Percentiles rank a stretch among this genome's conserved stretches.
phyloP scores from a whole-genome alignment of 1,140 invertebrate genomes.

The Drosophila hydei region DNA sequence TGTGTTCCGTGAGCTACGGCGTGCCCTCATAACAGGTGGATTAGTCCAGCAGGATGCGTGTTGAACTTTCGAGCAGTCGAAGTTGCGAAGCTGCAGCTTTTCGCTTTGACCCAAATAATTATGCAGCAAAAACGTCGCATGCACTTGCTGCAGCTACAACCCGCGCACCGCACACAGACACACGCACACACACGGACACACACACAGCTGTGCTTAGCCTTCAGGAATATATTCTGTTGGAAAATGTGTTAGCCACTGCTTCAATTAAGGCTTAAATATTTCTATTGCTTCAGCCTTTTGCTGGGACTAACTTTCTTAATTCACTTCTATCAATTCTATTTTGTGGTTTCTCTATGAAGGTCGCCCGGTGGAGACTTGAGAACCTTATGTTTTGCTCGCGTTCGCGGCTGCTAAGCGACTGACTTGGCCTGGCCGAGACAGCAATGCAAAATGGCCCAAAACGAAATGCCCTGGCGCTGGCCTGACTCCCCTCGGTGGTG shows the following conservation, averaged over 20 bases:
- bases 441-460: constrained; percentile 53
- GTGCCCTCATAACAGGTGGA: constrained; percentile 72
- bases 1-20: constrained; percentile 35
- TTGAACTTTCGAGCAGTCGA: constrained; percentile 43
- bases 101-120: constrained; percentile 74
- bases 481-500: constrained; percentile 27
- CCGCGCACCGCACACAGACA: constrained; percentile 29
- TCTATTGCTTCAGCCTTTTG: not conserved
- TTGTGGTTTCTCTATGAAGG: constrained; percentile 32
- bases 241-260: not conserved
- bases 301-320: not conserved
- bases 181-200: constrained; percentile 23
- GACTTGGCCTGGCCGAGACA: constrained; percentile 47
- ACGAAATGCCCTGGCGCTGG: constrained; percentile 15
- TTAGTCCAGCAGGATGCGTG: constrained; percentile 35
- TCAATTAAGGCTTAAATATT: not conserved
- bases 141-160: constrained; percentile 29
- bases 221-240: constrained; percentile 30
- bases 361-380: constrained; percentile 33
- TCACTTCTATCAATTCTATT: constrained; percentile 1
- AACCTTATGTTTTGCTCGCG: constrained; percentile 54
- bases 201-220: constrained; percentile 33
- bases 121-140: constrained; percentile 43
- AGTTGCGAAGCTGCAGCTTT: constrained; percentile 44
- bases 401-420: constrained; percentile 70